Conservation (phyloP, 2,888 invertebrate species). For the Deilephila elpenor region DNA sequence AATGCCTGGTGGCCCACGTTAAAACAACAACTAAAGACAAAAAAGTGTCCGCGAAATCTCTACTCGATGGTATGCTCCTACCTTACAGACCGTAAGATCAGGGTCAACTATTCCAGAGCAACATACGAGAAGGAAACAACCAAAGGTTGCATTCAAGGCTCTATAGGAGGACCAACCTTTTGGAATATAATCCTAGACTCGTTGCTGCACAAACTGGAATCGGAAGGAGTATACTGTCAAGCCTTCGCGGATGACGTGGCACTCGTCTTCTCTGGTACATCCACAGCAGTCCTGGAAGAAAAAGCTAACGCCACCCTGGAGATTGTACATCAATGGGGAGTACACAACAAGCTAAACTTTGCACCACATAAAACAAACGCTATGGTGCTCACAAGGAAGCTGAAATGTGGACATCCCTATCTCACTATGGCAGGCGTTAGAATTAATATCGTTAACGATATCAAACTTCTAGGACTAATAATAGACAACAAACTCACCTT, state of each 20-base stretch:
- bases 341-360: constrained; percentile 18
- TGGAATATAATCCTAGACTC: constrained; percentile 34
- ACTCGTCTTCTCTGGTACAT: neutral
- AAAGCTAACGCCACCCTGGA: constrained; percentile 21
- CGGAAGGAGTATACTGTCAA: no score
- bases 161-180: constrained; percentile 36
- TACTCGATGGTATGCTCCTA: constrained; percentile 32
- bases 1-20: constrained; percentile 50
- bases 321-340: neutral
- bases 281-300: constrained; percentile 20
- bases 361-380: constrained; percentile 16
- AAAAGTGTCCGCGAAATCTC: constrained; percentile 36
- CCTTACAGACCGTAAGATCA: constrained; percentile 31
- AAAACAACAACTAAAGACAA: constrained; percentile 28
- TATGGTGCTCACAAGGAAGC: constrained; percentile 2
- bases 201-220: constrained; percentile 15
- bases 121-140: constrained; percentile 25
- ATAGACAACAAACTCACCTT: constrained; percentile 31
- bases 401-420: constrained; percentile 4
- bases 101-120: constrained; percentile 8
- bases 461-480: constrained; percentile 7
- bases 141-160: constrained; percentile 41
- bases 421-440: constrained; percentile 20
- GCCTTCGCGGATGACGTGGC: neutral
- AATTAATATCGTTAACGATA: neutral